Conservation (phyloP, 1,140 invertebrate genomes). For the Yoshiicerus persimilis region DNA sequence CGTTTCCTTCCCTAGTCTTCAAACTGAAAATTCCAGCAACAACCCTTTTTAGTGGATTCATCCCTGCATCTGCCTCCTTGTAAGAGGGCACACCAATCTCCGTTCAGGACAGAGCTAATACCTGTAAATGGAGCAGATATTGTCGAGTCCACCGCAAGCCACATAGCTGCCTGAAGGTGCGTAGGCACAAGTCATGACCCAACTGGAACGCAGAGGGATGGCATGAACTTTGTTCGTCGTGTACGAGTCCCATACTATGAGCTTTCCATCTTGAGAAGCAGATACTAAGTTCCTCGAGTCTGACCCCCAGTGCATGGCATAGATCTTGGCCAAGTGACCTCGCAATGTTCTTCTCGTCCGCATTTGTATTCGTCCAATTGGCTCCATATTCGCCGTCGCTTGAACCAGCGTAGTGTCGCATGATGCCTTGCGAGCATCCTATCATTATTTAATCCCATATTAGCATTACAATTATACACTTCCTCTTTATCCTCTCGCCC, state of each 20-base stretch:
- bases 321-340: conserved; percentile 97
- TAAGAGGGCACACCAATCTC: conserved; percentile 1
- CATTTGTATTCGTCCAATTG: conserved; percentile 97
- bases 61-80: conserved; percentile 25
- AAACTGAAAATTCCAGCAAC: conserved; percentile 61
- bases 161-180: conserved; percentile 95
- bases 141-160: conserved; percentile 96
- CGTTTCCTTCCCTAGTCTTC: conserved; percentile 96
- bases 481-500: neutral
- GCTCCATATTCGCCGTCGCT: conserved; percentile 89
- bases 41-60: conserved; percentile 45
- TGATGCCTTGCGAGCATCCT: conserved; percentile 96
- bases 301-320: conserved; percentile 99
- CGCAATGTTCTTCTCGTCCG: conserved; percentile 86
- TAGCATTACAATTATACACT: conserved; percentile 45
- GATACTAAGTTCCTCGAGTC: conserved; percentile 96
- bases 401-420: conserved; percentile 93
- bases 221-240: conserved; percentile 99
- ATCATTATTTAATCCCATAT: conserved; percentile 34
- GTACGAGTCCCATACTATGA: conserved; percentile 98
- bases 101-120: conserved; percentile 47
- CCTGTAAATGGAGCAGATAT: conserved; percentile 97
- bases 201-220: conserved; percentile 93
- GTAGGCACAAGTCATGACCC: conserved; percentile 99
- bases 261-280: conserved; percentile 92